Evolutionary conservation across 1,140 invertebrate species (phyloP), one percentile per base, ranked within the genome.

Genomic region (Diachasma alloeum): DNA sequence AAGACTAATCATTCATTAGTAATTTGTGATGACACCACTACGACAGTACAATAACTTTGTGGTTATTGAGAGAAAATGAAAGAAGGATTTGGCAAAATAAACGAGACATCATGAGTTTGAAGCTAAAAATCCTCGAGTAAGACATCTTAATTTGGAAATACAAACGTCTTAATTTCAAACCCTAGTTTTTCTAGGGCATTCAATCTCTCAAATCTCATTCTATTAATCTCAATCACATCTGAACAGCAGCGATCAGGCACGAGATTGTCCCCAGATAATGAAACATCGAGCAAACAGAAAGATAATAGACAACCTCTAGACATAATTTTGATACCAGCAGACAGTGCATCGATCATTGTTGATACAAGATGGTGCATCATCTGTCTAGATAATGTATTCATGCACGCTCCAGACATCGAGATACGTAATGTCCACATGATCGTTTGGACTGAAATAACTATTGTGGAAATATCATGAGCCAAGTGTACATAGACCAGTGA

Each of bases 361-460:
- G 31, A 31, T 31, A 31, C 2, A 31, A 56, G 56, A 48, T 22
- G 44, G 59, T 74, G 46, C 24, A 37, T 19, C 6, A 31, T 31
- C 31, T 31, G 6, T 31, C 31, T 31, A 31, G 31, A 31, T 31
- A 31, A 31, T 31, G 31, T 31, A 36, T 24, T 42, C 70, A 72
- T 72, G 70, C 70, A 72, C 48, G 70, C 31, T 31, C 31, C 39
- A 72, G 42, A 31, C 70, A 72, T 72, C n/a, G n/a, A 42, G 13
- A 53, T 31, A 72, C 31, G 31, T 31, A 31, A 31, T 46, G 39
- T 72, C 39, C 44, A 53, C 69, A 44, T 26, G 6, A 53, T 46
- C 11, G 44, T 53, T 53, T 17, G n/a, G 17, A 15, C 48, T 17
- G 48, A 53, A 53, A 53, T 53, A 42, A 42, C 39, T 42, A 42